phyloP scores from a whole-genome alignment of 2,888 invertebrate species.

The Monoplex corrugatus region DNA sequence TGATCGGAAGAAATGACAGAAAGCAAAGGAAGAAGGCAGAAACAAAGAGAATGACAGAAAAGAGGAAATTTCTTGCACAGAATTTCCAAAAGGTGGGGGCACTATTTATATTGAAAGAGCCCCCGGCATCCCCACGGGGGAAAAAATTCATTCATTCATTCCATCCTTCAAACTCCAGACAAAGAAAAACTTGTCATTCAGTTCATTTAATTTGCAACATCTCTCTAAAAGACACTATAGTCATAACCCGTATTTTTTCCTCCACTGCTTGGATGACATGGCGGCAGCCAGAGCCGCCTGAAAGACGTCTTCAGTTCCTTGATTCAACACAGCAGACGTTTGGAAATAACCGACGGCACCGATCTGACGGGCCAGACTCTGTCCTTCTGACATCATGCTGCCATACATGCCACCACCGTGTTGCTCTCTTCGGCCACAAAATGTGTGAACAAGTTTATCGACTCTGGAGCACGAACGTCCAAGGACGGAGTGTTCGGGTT shows the following conservation, averaged over 20 bases:
- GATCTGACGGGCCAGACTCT: constrained; percentile 38
- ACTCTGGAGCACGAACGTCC: too few relatives aligned
- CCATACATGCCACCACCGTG: constrained; percentile 1
- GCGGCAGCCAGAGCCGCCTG: constrained; percentile 28
- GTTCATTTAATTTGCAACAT: neutral
- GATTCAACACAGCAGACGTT: constrained; percentile 47
- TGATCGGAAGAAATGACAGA: too few relatives aligned
- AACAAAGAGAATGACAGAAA: too few relatives aligned
- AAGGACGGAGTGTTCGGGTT: neutral
- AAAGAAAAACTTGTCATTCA: neutral
- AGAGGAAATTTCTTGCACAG: too few relatives aligned
- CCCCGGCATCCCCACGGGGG: too few relatives aligned
- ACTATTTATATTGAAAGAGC: too few relatives aligned
- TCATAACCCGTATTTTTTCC: constrained; percentile 22
- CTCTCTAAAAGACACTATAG: neutral
- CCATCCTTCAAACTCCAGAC: neutral
- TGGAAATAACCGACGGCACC: constrained; percentile 45
- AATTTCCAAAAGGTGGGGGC: too few relatives aligned
- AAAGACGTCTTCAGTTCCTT: constrained; percentile 38
- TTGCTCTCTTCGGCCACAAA: too few relatives aligned
- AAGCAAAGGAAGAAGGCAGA: too few relatives aligned
- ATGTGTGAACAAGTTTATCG: too few relatives aligned
- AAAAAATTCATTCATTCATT: neutral
- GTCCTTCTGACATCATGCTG: constrained; percentile 34
- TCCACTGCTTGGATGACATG: constrained; percentile 20